Evolutionary conservation across 2,797 vertebrate species (phyloP), one percentile per base, ranked within the genome.

Genomic region (Chloroceryle inda): DNA sequence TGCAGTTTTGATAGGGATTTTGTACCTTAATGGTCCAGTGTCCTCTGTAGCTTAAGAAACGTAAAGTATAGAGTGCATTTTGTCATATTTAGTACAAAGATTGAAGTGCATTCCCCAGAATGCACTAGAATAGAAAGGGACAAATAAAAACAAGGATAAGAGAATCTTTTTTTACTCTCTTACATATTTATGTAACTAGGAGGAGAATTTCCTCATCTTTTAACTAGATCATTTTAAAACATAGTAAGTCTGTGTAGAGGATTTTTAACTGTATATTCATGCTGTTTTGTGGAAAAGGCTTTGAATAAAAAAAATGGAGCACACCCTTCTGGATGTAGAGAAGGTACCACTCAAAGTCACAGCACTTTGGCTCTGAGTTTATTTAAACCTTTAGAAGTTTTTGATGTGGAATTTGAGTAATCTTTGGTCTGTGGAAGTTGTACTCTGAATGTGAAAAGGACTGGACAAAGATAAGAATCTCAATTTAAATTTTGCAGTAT

Each of bases 1-100:
- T 89, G 61, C 77, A 69, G n/a, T 79, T 93, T 50, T 82, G 83
- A 94, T 35, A 91, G 79, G 85, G 29, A 26, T 58, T 88, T 29
- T 61, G 18, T 86, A 35, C 66, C 27, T 80, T 35, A 42, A 29
- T 49, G 40, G 47, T 75, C 72, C 2, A 1, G 24, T 53, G 47
- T 63, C 31, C 29, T 71, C 7, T 17, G 4, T 62, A 26, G 12
- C 44, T 63, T 50, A 52, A 67, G 47, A 88, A 85, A 62, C 29
- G 8, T 52, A 13, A 68, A 31, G 5, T 64, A 17, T n/a, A n/a
- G 37, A 63, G 19, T 58, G 18, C 24, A 44, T 69, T 66, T 88
- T 50, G 66, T 62, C 66, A 27, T 40, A 27, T 75, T 77, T 66
- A 79, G 33, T 33, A 45, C 9, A 8, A 62, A 78, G 26, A 62